These are phyloP conservation scores for Echinometra lucunter DNA, from an alignment of 53 echinoderm and acorn worm species.

Conservation along the genomic window DNA sequence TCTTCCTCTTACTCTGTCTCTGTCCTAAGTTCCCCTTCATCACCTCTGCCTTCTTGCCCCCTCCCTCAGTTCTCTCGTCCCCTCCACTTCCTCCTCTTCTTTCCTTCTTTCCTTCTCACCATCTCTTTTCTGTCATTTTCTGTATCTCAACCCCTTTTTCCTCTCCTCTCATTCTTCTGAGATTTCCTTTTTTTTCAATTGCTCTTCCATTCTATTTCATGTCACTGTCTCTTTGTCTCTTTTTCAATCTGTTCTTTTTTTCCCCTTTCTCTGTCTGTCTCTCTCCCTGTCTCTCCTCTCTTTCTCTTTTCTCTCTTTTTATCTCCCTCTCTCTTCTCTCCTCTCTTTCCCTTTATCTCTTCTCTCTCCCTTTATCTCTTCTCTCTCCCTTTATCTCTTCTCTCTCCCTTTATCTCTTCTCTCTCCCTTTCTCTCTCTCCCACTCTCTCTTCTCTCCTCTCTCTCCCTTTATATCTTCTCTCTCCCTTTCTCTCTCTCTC, in stretches of 20 bases:
- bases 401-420: conserved; percentile 1
- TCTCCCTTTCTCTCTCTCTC: neutral
- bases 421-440: neutral
- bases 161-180: too few relatives aligned
- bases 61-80: too few relatives aligned
- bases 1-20: neutral
- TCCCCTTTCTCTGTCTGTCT: neutral
- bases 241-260: neutral
- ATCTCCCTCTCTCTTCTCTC: neutral
- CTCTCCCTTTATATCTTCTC: neutral
- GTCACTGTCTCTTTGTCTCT: neutral
- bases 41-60: neutral
- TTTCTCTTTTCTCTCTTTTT: neutral
- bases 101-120: neutral
- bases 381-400: neutral
- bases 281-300: neutral
- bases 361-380: neutral
- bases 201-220: neutral
- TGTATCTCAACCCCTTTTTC: too few relatives aligned
- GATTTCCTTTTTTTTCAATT: neutral
- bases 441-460: conserved; percentile 12
- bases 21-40: neutral
- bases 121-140: neutral
- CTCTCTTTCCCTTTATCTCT: neutral
- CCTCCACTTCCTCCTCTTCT: neutral